Evolutionary conservation across 2,888 invertebrate species (phyloP).

Genomic region (Drosophila demipolita): DNA sequence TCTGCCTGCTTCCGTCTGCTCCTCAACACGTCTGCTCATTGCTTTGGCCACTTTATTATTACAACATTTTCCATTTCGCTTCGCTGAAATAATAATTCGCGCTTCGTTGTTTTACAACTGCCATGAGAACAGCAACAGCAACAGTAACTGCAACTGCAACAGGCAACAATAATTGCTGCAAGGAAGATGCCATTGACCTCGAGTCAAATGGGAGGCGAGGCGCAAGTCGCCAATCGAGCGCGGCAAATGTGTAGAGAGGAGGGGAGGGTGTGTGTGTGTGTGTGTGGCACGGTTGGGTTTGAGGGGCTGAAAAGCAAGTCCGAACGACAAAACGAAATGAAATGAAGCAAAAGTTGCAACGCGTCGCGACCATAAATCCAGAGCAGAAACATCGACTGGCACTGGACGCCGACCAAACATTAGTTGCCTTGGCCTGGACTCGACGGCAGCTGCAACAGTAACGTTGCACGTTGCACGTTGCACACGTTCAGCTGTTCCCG

Average conservation of each 20-base stretch:
- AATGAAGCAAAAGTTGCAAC: conserved; percentile 24
- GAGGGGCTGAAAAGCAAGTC: conserved; percentile 1
- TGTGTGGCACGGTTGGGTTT: neutral
- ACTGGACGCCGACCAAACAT: conserved; percentile 40
- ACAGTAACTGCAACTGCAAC: conserved; percentile 8
- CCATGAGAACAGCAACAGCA: conserved; percentile 25
- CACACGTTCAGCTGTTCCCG: conserved; percentile 53
- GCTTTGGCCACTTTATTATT: conserved; percentile 74
- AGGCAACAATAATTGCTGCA: conserved; percentile 35
- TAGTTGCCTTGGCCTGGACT: conserved; percentile 75
- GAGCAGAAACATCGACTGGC: conserved; percentile 45
- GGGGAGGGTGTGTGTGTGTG: too few relatives aligned
- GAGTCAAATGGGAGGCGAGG: conserved; percentile 26
- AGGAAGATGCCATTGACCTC: conserved; percentile 61
- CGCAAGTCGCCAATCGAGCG: conserved; percentile 38
- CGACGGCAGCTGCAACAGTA: conserved; percentile 35
- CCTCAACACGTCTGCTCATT: conserved; percentile 35
- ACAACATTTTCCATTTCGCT: conserved; percentile 79
- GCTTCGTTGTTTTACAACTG: conserved; percentile 74
- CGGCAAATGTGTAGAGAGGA: conserved; percentile 8
- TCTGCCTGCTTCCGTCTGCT: neutral
- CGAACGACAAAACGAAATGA: conserved; percentile 37
- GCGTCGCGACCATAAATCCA: conserved; percentile 72
- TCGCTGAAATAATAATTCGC: conserved; percentile 78
- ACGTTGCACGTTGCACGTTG: conserved; percentile 50